Evolutionary conservation across 2,797 vertebrate genomes (phyloP), one percentile per base, ranked within the genome.

Genomic region (Amblyopsis hoosieri): DNA sequence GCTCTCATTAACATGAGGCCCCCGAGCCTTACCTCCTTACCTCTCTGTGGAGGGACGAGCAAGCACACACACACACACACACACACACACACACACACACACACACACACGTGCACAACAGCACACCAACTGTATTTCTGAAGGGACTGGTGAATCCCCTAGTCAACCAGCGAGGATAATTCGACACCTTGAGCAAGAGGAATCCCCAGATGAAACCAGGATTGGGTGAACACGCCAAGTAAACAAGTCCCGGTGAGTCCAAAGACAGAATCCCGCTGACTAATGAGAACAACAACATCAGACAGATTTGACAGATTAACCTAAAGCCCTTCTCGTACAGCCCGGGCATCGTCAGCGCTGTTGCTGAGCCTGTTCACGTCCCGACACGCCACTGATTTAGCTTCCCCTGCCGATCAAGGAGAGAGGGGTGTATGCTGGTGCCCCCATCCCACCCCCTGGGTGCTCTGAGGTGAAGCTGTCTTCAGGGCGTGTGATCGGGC

Each of bases 141-240:
- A 63, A 73, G 84, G 76, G 83, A 89, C 87, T 88, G 84, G 84
- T 89, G 87, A 87, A 89, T 88, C 67, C 75, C 31, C 84, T 73
- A 76, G 86, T 85, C 90, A 88, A 88, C 85, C 84, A 86, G 76
- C 77, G 12, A 80, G 73, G 88, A 91, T 96, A 96, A 97, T 96
- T 95, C 93, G 93, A 94, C 93, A 92, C 91, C 91, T 87, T 89
- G 83, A 91, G 91, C 73, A 67, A 51, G 67, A 88, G 68, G 91
- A 90, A 91, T 85, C 87, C 90, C 92, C 74, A 65, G 82, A 78
- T 71, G 83, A 71, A 83, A 89, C 78, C 76, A 81, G 58, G 10
- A 66, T 66, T 23, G 14, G 50, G 15, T 71, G 74, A 84, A 84
- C 76, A 42, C 68, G 67, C 79, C 80, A 74, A 69, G 70, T 85